Evolutionary conservation across 2,113 vertebrate genomes (phyloP).

Genomic region (Himantopus leucocephalus): DNA sequence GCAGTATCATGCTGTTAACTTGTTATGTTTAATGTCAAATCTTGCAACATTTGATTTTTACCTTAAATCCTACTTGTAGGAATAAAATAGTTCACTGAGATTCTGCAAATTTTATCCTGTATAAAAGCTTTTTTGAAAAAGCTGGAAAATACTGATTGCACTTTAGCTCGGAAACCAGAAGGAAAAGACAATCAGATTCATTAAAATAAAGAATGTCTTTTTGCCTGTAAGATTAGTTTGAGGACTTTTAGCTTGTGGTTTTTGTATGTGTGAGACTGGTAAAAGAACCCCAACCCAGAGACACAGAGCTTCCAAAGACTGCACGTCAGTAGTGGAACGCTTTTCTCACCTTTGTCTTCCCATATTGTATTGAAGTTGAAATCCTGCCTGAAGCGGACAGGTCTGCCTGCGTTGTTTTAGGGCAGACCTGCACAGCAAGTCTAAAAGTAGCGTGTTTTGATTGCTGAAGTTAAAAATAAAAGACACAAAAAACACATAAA

Average conservation of each 20-base stretch:
- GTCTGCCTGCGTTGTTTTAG: background rate
- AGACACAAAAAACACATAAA: background rate
- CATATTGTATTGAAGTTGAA: background rate
- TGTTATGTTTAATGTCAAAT: background rate
- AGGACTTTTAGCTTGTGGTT: background rate
- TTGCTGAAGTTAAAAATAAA: background rate
- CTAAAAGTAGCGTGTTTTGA: background rate
- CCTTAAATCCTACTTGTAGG: background rate
- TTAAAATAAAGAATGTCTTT: background rate
- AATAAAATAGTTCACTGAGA: background rate
- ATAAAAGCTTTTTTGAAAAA: background rate
- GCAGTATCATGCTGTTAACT: background rate
- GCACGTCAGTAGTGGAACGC: accelerated
- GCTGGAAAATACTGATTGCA: background rate
- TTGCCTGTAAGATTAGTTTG: background rate
- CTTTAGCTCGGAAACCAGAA: background rate
- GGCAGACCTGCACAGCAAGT: background rate
- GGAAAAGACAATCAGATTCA: background rate
- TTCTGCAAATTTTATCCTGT: background rate
- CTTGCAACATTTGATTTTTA: background rate
- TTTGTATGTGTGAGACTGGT: background rate
- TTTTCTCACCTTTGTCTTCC: background rate
- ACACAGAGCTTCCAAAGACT: background rate
- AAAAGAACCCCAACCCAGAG: accelerated
- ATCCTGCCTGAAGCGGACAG: background rate